These are phyloP conservation scores for Virgularia gustaviana DNA, from an alignment of 92 coral and sea anemone genomes.

Conservation along the genomic window DNA sequence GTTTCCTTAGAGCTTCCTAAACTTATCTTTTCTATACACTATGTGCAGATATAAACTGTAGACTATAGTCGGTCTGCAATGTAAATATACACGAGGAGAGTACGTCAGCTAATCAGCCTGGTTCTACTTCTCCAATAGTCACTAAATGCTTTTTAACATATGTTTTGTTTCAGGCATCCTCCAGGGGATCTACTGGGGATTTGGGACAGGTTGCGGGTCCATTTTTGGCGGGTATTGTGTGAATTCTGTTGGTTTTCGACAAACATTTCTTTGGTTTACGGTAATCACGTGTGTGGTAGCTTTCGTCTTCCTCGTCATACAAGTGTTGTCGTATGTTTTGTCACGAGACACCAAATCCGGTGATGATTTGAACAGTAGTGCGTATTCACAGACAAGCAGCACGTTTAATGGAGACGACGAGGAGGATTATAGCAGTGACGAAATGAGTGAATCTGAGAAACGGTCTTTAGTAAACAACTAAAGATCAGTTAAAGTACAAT, in stretches of 20 bases:
- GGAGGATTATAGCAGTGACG: neutral
- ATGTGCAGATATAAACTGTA: too few relatives aligned
- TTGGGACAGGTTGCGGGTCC: constrained; percentile 92
- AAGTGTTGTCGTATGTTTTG: constrained; percentile 7
- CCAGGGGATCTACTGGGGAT: constrained; percentile 88
- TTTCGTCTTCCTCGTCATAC: constrained; percentile 42
- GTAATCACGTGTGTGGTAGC: constrained; percentile 52
- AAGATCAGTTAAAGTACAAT: too few relatives aligned
- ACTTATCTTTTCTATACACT: too few relatives aligned
- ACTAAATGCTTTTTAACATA: too few relatives aligned
- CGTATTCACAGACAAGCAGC: neutral
- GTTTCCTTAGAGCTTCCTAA: too few relatives aligned
- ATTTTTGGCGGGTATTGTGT: constrained; percentile 66
- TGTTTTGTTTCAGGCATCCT: constrained; percentile 62
- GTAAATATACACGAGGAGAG: too few relatives aligned
- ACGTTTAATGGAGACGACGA: neutral
- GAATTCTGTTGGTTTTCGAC: constrained; percentile 53
- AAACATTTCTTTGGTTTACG: constrained; percentile 68
- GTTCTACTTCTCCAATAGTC: too few relatives aligned
- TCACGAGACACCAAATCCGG: too few relatives aligned
- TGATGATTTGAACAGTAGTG: neutral
- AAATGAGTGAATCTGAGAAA: neutral
- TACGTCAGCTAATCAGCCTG: too few relatives aligned
- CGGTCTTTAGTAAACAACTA: too few relatives aligned
- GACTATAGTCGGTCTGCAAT: too few relatives aligned